Evolutionary conservation across 1,140 invertebrate species (phyloP), one percentile per base, ranked within the genome.

Genomic region (Drosophila sp.): DNA sequence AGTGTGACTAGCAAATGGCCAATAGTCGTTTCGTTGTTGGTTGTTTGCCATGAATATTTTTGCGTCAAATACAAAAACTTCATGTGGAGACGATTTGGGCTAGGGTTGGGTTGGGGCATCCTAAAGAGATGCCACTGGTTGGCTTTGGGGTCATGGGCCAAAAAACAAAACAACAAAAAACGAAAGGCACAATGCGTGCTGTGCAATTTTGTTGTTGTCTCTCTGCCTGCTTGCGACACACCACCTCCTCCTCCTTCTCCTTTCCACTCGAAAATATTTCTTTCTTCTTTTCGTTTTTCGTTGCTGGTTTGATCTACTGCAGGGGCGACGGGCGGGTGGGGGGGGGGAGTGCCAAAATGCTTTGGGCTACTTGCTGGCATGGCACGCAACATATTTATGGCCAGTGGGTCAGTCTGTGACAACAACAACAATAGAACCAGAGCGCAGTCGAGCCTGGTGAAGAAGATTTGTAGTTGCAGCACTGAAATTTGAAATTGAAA

Each of bases 401-500:
- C 63, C 73, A 80, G 68, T 87, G 80, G 84, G 84, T 87, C 84
- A 87, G 74, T 71, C 70, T 65, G 70, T 75, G 83, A 82, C 82
- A 79, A 75, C 76, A 77, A 55, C 63, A 70, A 63, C 58, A 75
- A 64, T 6, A 65, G 56, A 64, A 72, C 41, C 40, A 33, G 64
- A n/a, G 33, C 30, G 38, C 50, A 68, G 62, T 66, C 50, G 63
- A 50, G 66, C 65, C 80, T 72, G 84, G 84, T 78, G 77, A 87
- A 74, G 66, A 89, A 89, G 84, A 89, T 89, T 89, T 89, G 84
- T 89, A 60, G 84, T 63, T 89, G 84, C 80, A 75, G 80, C 80
- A 78, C 56, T 74, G 80, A 89, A 89, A 89, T 89, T 89, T 89
- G 84, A 89, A 89, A 89, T 89, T 89, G 84, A 89, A 84, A n/a